phyloP scores from a whole-genome alignment of 2,113 vertebrate species.

The Peromyscus maniculatus region DNA sequence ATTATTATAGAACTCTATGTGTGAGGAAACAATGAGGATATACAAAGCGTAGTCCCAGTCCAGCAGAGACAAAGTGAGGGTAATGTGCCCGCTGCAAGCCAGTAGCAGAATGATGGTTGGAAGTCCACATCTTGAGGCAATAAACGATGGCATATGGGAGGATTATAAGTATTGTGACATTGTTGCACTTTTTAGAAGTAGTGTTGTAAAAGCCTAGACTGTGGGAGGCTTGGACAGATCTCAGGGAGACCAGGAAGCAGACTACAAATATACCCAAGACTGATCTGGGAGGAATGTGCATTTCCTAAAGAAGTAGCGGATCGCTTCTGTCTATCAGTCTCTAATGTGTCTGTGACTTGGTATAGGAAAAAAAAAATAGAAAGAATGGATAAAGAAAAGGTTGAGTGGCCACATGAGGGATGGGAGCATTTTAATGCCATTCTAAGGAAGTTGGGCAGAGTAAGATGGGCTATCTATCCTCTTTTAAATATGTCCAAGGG shows the following conservation, averaged over 20 bases:
- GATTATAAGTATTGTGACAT: not conserved
- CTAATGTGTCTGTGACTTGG: not conserved
- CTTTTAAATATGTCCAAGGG: not conserved
- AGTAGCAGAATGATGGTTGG: not conserved
- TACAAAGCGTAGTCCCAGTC: not conserved
- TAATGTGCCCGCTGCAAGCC: not conserved
- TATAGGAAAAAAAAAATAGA: not conserved
- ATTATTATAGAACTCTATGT: not conserved
- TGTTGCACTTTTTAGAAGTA: not conserved
- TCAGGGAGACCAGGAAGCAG: not conserved
- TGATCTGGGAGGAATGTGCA: not conserved
- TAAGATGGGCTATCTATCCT: not conserved
- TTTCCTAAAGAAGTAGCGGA: slow-evolving; percentile 7
- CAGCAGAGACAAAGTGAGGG: not conserved
- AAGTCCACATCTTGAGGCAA: not conserved
- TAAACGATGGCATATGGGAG: not conserved
- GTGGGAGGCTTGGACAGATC: not conserved
- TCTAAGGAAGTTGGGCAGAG: not conserved
- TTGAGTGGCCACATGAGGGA: not conserved
- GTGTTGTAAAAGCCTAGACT: not conserved
- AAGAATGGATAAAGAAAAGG: not conserved
- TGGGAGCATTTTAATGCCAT: not conserved
- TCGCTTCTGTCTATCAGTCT: not conserved
- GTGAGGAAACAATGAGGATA: not conserved
- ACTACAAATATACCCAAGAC: not conserved